A percentile compares a stretch with the other conserved stretches of the same genome.
These are phyloP conservation scores for Encarsia formosa DNA, from an alignment of 2,888 invertebrate species.

Conservation along the genomic window DNA sequence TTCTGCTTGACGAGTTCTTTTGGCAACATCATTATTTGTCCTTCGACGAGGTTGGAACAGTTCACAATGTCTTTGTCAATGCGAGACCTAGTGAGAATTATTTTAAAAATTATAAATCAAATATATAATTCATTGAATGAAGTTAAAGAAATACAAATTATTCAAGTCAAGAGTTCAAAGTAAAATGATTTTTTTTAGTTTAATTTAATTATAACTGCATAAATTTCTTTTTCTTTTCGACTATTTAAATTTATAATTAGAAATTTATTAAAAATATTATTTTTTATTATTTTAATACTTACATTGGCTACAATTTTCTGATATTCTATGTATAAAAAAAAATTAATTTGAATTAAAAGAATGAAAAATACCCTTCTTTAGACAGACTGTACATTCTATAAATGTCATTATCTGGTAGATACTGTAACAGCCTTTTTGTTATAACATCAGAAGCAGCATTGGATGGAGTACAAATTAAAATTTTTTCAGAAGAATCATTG, in stretches of 20 bases:
- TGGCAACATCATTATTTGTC: slow-evolving; percentile 42
- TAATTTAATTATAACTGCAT: no score
- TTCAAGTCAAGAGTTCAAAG: no score
- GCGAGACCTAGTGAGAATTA: slow-evolving; percentile 27
- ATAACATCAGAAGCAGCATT: slow-evolving; percentile 72
- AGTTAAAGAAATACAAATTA: neutral
- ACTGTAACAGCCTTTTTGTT: slow-evolving; percentile 51
- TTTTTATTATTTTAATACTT: no score
- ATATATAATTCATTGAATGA: no score
- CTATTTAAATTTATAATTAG: no score
- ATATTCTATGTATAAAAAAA: no score
- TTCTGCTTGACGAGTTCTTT: slow-evolving; percentile 54
- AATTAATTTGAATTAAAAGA: no score
- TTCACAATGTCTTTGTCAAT: slow-evolving; percentile 32
- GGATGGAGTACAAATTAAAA: slow-evolving; percentile 66
- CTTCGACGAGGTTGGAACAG: slow-evolving; percentile 51
- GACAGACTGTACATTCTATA: slow-evolving; percentile 32
- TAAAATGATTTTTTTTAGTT: no score
- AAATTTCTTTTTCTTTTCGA: no score
- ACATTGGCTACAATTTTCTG: no score
- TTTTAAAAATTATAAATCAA: no score
- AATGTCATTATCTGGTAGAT: slow-evolving; percentile 32
- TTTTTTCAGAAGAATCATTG: slow-evolving; percentile 47
- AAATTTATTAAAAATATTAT: no score
- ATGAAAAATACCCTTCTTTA: slow-evolving; percentile 24